Base-by-base conservation (phyloP, 2,888 invertebrate species). In the Autographa gamma region DNA sequence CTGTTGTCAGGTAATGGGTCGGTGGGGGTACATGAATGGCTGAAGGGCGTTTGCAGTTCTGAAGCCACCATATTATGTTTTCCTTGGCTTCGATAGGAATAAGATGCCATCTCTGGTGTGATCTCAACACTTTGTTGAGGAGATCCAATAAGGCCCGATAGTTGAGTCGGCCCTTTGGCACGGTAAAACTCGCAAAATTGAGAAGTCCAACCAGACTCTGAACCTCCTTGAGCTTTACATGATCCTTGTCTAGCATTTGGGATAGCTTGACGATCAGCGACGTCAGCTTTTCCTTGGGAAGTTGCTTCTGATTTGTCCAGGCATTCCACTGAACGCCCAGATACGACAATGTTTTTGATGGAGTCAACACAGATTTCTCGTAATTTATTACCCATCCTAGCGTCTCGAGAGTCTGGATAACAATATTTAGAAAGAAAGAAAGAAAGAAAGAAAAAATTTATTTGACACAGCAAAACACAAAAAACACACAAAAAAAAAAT, bases 51-150 rank as follows among this genome's bases (percentile, higher is more conserved):
- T 61, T 54, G 25, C 71, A 73, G 31, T 84, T 76, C 18, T 43
- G 58, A 7, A 31, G n/a, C 84, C 81, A 84, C 84, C 81, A 81
- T 6, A 58, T 58, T 9, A 82, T n/a, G 16, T 82, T 74, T 14
- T 14, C 19, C 32, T 54, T 13, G 0, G 61, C 73, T 1, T 48
- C 0, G 11, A n/a, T 31, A 1, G 71, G 1, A 52, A 2, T 8
- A 1, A 41, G 41, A 41, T 13, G 13, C n/a, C 25, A 25, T 25
- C 25, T 25, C 25, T 13, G 9, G 32, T 31, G 16, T 18, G 9
- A 14, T 6, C 65, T 54, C 58, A 64, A 68, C 8, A 74, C 31
- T 2, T 61, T 41, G 32, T 74, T 81, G 25, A 72, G 38, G 32
- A 79, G 63, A 1, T 31, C 76, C 19, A 78, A 65, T 3, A 77